Conservation (phyloP, 2,888 invertebrate species). For the Rhagonycha lutea region DNA sequence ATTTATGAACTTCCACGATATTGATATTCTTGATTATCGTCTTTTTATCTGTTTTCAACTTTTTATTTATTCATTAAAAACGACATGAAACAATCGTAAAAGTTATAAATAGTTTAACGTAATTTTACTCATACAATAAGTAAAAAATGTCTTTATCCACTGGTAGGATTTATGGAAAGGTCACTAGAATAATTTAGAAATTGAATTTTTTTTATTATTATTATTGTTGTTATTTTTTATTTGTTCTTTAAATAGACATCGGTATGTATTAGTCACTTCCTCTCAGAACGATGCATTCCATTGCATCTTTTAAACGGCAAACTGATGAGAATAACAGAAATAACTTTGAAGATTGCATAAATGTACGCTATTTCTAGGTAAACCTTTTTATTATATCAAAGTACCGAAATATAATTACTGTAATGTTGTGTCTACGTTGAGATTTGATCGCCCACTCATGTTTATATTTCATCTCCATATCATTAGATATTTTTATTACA, state of each 20-base stretch:
- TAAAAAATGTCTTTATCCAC: not conserved
- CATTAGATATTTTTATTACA: not conserved
- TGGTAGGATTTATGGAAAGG: not conserved
- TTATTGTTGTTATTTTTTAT: conserved; percentile 10
- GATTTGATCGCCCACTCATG: not conserved
- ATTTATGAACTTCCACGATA: not conserved
- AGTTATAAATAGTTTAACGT: not conserved
- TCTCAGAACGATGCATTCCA: conserved; percentile 8
- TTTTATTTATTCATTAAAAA: not conserved
- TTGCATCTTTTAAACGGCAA: conserved; percentile 11
- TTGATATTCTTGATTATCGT: not conserved
- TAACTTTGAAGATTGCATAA: not conserved
- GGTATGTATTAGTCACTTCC: conserved; percentile 26
- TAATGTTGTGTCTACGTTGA: not conserved
- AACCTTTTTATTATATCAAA: not conserved
- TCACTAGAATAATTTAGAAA: not conserved
- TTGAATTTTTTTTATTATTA: not conserved
- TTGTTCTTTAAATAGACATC: conserved; percentile 20
- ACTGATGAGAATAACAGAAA: not conserved
- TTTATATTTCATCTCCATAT: not conserved
- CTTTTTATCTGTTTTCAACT: not conserved
- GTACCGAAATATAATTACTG: not conserved
- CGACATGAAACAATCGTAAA: not conserved
- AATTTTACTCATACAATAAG: not conserved
- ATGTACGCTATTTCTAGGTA: not conserved